A percentile compares a stretch with the other conserved stretches of the same genome.
These are phyloP conservation scores for Zosterops hypoxanthus DNA, from an alignment of 2,113 vertebrate genomes.

Conservation along the genomic window DNA sequence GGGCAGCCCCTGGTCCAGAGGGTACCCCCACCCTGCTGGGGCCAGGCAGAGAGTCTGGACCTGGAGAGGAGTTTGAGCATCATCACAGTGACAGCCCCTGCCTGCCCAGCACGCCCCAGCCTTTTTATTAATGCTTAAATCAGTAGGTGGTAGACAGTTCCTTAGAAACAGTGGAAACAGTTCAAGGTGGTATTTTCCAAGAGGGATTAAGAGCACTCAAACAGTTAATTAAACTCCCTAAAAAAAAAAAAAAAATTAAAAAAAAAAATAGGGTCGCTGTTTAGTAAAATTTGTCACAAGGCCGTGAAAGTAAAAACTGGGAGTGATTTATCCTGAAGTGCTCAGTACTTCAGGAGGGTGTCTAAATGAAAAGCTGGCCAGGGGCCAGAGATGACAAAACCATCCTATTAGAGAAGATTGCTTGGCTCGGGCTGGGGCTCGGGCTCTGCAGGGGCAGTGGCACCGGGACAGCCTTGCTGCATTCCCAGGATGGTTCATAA, in stretches of 20 bases:
- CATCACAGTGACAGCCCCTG: not conserved
- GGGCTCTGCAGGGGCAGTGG: not conserved
- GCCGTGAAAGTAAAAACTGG: conserved; percentile 33
- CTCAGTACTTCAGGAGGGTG: conserved; percentile 46
- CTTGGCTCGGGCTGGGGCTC: not conserved
- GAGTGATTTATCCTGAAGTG: conserved; percentile 35
- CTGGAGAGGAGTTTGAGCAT: not conserved
- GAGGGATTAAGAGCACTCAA: conserved; percentile 60
- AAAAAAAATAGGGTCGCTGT: not conserved
- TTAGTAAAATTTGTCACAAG: conserved; percentile 69
- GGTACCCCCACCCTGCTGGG: not conserved
- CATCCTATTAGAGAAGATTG: not conserved
- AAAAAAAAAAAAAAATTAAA: not conserved
- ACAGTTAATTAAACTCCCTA: conserved; percentile 69
- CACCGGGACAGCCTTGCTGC: not conserved
- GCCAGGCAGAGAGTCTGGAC: not conserved
- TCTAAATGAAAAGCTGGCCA: conserved; percentile 39
- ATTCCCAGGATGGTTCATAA: not conserved
- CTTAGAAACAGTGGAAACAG: conserved; percentile 66
- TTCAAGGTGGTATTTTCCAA: conserved; percentile 67
- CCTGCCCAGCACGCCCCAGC: not conserved
- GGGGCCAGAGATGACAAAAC: conserved; percentile 47
- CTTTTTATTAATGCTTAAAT: conserved; percentile 55
- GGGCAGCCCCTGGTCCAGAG: not conserved
- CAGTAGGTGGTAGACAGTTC: conserved; percentile 58